Evolutionary conservation across 2,888 invertebrate genomes (phyloP).

Genomic region (Esperia sulphurella): DNA sequence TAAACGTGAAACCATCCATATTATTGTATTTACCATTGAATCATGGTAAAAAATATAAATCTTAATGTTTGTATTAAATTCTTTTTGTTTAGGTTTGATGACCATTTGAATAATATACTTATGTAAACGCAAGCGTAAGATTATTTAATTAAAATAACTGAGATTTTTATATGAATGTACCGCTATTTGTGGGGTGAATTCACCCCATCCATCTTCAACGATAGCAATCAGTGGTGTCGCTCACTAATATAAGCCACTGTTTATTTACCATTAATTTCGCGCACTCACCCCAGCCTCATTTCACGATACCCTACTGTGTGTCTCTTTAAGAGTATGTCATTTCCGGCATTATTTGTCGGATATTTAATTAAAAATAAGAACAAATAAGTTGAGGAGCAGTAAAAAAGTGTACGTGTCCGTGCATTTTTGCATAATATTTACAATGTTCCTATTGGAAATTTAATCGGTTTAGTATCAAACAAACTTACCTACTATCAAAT

Average conservation of each 20-base stretch:
- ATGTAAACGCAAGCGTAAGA: too few relatives aligned
- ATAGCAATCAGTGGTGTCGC: constrained; percentile 39
- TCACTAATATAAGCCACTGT: constrained; percentile 32
- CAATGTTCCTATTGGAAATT: too few relatives aligned
- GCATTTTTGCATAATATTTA: too few relatives aligned
- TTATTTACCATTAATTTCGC: constrained; percentile 38
- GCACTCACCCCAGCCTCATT: constrained; percentile 13
- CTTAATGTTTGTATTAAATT: too few relatives aligned
- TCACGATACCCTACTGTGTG: constrained; percentile 11
- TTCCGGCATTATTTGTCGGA: neutral
- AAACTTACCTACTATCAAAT: too few relatives aligned
- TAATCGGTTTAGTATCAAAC: too few relatives aligned
- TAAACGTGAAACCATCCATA: too few relatives aligned
- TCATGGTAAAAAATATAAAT: too few relatives aligned
- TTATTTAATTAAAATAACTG: neutral
- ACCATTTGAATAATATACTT: neutral
- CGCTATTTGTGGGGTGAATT: neutral
- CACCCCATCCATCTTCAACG: constrained; percentile 6
- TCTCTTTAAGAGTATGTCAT: constrained; percentile 3
- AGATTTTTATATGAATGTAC: neutral
- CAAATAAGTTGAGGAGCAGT: neutral
- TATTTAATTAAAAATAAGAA: constrained; percentile 3
- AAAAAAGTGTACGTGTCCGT: too few relatives aligned
- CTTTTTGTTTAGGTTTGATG: too few relatives aligned
- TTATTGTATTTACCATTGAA: too few relatives aligned